Conservation (phyloP, 2,888 invertebrate species). For the Xanthorhoe spadicearia region DNA sequence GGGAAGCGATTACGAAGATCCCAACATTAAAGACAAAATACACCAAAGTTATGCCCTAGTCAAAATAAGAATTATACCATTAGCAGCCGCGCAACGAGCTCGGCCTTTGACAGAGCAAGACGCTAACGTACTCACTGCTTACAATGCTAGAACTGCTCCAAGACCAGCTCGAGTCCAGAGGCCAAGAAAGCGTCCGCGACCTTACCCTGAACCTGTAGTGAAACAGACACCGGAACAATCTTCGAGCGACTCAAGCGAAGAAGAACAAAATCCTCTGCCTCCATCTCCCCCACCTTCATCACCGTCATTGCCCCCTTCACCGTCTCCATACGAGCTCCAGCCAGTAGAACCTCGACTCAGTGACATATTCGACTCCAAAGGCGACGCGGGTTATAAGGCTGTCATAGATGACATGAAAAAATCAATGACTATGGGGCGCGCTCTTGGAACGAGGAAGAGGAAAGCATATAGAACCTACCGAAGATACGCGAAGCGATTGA, state of each 20-base stretch:
- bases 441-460: conserved; percentile 75
- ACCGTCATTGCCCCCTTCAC: conserved; percentile 76
- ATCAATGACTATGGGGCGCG: conserved; percentile 81
- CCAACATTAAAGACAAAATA: conserved; percentile 77
- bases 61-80: conserved; percentile 80
- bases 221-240: conserved; percentile 63
- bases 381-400: conserved; percentile 82
- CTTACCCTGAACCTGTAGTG: conserved; percentile 69
- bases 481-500: conserved; percentile 78
- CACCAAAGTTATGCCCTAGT: conserved; percentile 81
- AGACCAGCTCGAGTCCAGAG: conserved; percentile 72
- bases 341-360: conserved; percentile 76
- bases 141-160: conserved; percentile 80
- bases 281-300: conserved; percentile 79
- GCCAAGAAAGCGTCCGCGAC: conserved; percentile 68
- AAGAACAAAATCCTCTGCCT: conserved; percentile 75
- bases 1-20: conserved; percentile 81
- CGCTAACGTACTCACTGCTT: conserved; percentile 80
- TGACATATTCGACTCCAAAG: conserved; percentile 81
- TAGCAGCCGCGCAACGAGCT: conserved; percentile 76
- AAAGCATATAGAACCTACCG: conserved; percentile 80
- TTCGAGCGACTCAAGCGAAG: conserved; percentile 81
- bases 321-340: conserved; percentile 76
- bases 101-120: conserved; percentile 81
- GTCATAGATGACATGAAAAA: conserved; percentile 84